A percentile compares a stretch with the other conserved stretches of the same genome.
These are phyloP conservation scores for Habroteleia sp. DNA, from an alignment of 2,888 invertebrate species.

Conservation along the genomic window DNA sequence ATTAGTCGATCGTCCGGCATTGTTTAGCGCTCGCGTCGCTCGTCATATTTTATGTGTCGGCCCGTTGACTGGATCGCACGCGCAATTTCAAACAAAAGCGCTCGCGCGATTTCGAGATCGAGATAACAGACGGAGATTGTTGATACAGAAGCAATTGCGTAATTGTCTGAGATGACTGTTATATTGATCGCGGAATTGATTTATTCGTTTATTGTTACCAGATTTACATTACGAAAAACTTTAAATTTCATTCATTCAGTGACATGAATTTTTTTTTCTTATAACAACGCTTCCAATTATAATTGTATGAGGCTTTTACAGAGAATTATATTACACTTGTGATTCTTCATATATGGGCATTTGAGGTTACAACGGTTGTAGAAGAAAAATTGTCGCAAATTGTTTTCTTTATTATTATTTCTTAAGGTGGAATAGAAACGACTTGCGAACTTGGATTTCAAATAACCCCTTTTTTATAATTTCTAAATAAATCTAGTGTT, in stretches of 20 bases:
- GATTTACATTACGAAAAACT: slow-evolving; percentile 52
- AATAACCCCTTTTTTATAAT: no score
- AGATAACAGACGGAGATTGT: slow-evolving; percentile 34
- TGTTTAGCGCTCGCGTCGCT: slow-evolving; percentile 37
- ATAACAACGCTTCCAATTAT: slow-evolving; percentile 35
- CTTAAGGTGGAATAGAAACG: no score
- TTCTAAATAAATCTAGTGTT: no score
- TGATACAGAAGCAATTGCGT: slow-evolving; percentile 30
- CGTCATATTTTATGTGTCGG: slow-evolving; percentile 36
- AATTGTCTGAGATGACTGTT: slow-evolving; percentile 45
- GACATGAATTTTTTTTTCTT: slow-evolving; percentile 35
- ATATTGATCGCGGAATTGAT: slow-evolving; percentile 36
- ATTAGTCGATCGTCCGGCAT: slow-evolving; percentile 39
- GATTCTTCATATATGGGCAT: slow-evolving; percentile 35
- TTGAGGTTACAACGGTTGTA: slow-evolving; percentile 20
- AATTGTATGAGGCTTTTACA: slow-evolving; percentile 41
- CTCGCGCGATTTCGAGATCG: slow-evolving; percentile 41
- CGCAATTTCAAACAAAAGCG: slow-evolving; percentile 19
- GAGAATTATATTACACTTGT: slow-evolving; percentile 21
- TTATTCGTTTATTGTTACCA: slow-evolving; percentile 49
- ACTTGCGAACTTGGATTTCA: no score
- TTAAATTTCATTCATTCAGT: slow-evolving; percentile 54
- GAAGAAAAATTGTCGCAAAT: slow-evolving; percentile 14
- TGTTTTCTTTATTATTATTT: slow-evolving; percentile 9
- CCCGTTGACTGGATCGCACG: slow-evolving; percentile 31